Conservation (phyloP, 2,888 invertebrate genomes). For the Troides helena region DNA sequence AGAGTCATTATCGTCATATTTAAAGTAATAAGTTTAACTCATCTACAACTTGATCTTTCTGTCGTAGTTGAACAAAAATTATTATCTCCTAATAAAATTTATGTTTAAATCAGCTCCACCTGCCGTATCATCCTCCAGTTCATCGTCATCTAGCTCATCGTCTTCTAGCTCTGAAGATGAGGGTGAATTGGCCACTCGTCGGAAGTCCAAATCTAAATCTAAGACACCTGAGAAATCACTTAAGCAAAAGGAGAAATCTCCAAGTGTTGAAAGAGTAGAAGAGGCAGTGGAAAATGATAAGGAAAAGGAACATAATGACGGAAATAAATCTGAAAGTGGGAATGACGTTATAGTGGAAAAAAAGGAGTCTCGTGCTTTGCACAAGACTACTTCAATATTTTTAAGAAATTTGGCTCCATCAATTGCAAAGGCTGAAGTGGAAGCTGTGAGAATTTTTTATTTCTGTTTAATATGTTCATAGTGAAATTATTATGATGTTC, state of each 20-base stretch:
- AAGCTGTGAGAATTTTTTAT: slow-evolving; percentile 84
- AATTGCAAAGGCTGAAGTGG: slow-evolving; percentile 97
- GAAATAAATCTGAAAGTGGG: slow-evolving; percentile 75
- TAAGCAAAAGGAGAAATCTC: slow-evolving; percentile 60
- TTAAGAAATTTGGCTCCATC: slow-evolving; percentile 96
- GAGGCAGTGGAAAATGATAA: slow-evolving; percentile 48
- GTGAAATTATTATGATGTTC: background rate
- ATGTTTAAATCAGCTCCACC: slow-evolving; percentile 57
- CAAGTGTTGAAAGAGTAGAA: slow-evolving; percentile 52
- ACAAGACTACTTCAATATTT: slow-evolving; percentile 98
- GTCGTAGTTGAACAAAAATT: background rate
- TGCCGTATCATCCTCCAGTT: slow-evolving; percentile 75
- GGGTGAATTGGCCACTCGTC: slow-evolving; percentile 58
- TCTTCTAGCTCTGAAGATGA: slow-evolving; percentile 77
- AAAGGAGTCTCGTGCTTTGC: slow-evolving; percentile 85
- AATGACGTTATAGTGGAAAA: slow-evolving; percentile 71
- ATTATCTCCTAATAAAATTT: background rate
- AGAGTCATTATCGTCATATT: too few species aligned
- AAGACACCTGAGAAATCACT: slow-evolving; percentile 55
- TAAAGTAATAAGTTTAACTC: too few species aligned
- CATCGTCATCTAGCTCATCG: slow-evolving; percentile 75
- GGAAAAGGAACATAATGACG: slow-evolving; percentile 59
- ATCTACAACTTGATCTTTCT: background rate
- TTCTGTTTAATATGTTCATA: background rate
- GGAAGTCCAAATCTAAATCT: slow-evolving; percentile 69